Base-by-base conservation (phyloP, 2,797 vertebrate genomes). In the Oryzias sinensis region DNA sequence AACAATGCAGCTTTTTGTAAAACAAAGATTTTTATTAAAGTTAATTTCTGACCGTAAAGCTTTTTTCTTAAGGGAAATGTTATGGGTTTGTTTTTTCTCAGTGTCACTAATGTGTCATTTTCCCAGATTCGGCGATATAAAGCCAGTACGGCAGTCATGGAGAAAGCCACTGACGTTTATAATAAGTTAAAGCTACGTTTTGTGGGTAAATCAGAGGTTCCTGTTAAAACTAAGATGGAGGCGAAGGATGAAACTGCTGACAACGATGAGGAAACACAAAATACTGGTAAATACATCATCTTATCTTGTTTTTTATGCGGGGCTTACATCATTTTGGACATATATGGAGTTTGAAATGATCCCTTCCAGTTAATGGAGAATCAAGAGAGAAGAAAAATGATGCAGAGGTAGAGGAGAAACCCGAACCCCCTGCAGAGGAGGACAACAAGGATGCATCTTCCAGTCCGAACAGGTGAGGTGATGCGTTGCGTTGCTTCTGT, bases 101-200 rank as follows among this genome's bases (percentile, higher is more conserved):
- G 27, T 9, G 29, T 33, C 8, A 8, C 29, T 9, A 33, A 9
- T 33, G 8, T 37, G 33, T 37, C 13, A 11, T 37, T 37, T 37
- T 4, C 18, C 17, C 49, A 99, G 97, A 99, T 99, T 63, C 94
- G 96, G 15, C 92, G 97, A 54, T 99, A 99, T 65, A 99, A 99
- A 86, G 95, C 97, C 14, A 98, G 97, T 88, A 87, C 83, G 68
- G 94, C 94, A 0, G 96, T 98, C 70, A 99, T 99, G 97, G 95
- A 95, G 65, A 98, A 98, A 65, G 97, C 97, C 0, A 93, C 92
- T 0, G 93, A 97, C 0, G 96, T 99, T 58, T 99, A 99, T 79
- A 94, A 93, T 49, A 94, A 96, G 44, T 88, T 99, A 81, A 99
- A 99, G 87, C 93, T 96, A 0, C 93, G 94, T 18, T 96, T 98